Evolutionary conservation across 2,888 invertebrate genomes (phyloP).

Genomic region (Polia nebulosa): DNA sequence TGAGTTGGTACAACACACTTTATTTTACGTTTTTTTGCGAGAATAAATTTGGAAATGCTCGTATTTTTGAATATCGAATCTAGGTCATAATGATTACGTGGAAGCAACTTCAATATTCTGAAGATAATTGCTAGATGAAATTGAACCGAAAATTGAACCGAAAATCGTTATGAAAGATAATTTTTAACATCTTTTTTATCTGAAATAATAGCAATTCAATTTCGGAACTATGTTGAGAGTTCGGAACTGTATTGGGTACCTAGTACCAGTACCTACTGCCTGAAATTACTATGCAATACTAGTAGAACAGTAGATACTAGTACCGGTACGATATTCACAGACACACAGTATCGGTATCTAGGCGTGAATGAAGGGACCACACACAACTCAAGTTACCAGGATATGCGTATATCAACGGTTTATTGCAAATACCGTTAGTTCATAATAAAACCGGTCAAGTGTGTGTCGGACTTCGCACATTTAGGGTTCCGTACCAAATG

Average conservation of each 20-base stretch:
- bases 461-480: too few species aligned
- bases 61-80: constrained; percentile 29
- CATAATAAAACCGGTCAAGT: too few species aligned
- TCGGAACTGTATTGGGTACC: not conserved
- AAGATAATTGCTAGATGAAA: constrained; percentile 40
- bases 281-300: not conserved
- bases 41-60: not conserved
- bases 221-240: not conserved
- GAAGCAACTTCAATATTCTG: constrained; percentile 14
- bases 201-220: constrained; percentile 6
- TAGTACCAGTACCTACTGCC: not conserved
- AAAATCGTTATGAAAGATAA: constrained; percentile 12
- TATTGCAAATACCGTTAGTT: not conserved
- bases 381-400: too few species aligned
- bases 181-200: constrained; percentile 12
- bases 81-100: constrained; percentile 17
- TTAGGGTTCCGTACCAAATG: too few species aligned
- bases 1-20: constrained; percentile 19
- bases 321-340: not conserved
- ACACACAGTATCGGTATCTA: not conserved
- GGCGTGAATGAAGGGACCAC: not conserved
- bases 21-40: not conserved
- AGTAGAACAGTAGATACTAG: not conserved
- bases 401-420: not conserved
- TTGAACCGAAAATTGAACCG: constrained; percentile 9